phyloP scores from a whole-genome alignment of 2,113 vertebrate species.

The Parus major region DNA sequence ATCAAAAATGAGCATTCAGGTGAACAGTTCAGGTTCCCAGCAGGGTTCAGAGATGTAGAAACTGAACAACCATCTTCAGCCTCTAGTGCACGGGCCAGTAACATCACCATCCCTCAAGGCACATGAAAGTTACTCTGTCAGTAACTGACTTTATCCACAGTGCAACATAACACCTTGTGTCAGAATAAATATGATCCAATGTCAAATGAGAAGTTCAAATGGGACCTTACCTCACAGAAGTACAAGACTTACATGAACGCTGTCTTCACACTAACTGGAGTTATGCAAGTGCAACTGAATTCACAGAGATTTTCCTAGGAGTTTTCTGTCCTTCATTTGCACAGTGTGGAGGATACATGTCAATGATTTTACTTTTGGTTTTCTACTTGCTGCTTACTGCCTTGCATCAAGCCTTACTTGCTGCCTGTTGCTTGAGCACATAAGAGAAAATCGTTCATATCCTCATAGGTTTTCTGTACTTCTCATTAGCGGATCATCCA shows the following conservation, averaged over 20 bases:
- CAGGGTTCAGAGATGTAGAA: not conserved
- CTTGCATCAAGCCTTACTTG: not conserved
- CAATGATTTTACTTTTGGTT: not conserved
- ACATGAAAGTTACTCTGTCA: not conserved
- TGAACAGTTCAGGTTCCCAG: constrained; percentile 23
- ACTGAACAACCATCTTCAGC: not conserved
- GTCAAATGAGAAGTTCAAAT: not conserved
- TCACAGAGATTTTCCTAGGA: not conserved
- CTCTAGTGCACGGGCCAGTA: not conserved
- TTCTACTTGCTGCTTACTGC: not conserved
- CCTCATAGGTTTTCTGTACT: not conserved
- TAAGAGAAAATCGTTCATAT: not conserved
- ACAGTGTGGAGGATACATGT: not conserved
- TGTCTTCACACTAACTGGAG: not conserved
- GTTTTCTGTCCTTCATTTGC: not conserved
- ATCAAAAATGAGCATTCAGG: constrained; percentile 6
- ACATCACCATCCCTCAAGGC: not conserved
- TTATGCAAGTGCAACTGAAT: not conserved
- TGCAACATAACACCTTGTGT: not conserved
- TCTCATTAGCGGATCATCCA: not conserved
- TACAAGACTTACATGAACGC: not conserved
- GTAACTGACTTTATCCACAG: not conserved
- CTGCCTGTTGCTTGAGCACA: not conserved
- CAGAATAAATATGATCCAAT: not conserved
- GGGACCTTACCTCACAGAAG: not conserved